Base-by-base conservation (phyloP, 2,888 invertebrate species). In the Myopa testacea region DNA sequence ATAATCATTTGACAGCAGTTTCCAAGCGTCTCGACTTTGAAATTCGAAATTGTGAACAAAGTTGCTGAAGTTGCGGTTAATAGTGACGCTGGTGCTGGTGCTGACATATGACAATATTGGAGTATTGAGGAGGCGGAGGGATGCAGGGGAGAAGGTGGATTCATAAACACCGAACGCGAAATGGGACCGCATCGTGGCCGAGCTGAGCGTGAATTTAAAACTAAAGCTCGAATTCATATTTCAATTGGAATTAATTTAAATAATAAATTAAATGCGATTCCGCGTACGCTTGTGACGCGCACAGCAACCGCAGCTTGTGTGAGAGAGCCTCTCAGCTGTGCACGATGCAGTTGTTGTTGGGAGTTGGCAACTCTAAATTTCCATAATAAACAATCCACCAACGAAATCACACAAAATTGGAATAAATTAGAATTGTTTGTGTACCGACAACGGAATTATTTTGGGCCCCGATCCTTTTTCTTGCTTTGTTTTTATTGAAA, bases 201-300 rank as follows among this genome's bases (percentile, higher is more conserved):
- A 16, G 58, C 8, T 71, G 58, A 63, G 37, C 26, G 40, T 50
- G 16, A 50, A 75, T 52, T 52, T 60, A 75, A 65, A 65, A 65
- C 63, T 65, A 67, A 67, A 52, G 74, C 74, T 75, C 12, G 7
- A 75, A 52, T 65, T 74, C 74, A 63, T 75, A 69, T 69, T 75
- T 60, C 75, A 75, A 68, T 68, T 69, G 75, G 68, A 75, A 75
- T 75, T 69, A 58, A 75, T 75, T 75, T 75, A 75, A 69, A 69
- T 75, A 75, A 75, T 68, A 75, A 75, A 75, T 69, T 62, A 63
- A 73, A 63, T 63, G 62, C 14, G 63, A 73, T 26, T 72, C 40
- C 19, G 26, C 5, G 60, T 37, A 19, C 19, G 69, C 34, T n/a
- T 19, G 10, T 34, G 69, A 40, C 45, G 62, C 40, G 55, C 45